Percentiles rank a stretch among this genome's conserved stretches.
These are phyloP conservation scores for Meandrusa payeni DNA, from an alignment of 2,888 invertebrate species.

Conservation along the genomic window DNA sequence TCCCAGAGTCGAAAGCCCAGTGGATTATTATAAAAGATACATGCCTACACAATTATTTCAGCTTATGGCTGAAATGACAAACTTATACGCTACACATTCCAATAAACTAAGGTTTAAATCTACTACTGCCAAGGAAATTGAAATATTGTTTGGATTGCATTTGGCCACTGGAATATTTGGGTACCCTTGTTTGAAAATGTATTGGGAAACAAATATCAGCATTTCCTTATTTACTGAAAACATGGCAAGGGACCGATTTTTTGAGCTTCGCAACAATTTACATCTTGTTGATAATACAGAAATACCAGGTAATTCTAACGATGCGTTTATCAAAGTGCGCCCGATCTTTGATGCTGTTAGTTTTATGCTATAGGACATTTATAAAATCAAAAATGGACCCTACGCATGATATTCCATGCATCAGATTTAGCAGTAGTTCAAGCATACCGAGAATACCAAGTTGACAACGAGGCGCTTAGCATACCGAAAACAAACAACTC, in stretches of 20 bases:
- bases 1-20: constrained; percentile 30
- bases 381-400: constrained; percentile 41
- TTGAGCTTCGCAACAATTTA: constrained; percentile 26
- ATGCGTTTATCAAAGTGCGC: constrained; percentile 27
- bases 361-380: constrained; percentile 37
- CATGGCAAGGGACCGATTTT: constrained; percentile 5
- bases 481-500: constrained; percentile 32
- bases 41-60: constrained; percentile 32
- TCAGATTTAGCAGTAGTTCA: constrained; percentile 33
- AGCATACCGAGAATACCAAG: constrained; percentile 32
- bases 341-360: constrained; percentile 28
- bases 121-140: constrained; percentile 30
- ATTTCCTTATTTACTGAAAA: constrained; percentile 5
- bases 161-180: constrained; percentile 31
- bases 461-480: constrained; percentile 28
- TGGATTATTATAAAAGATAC: constrained; percentile 32
- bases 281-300: constrained; percentile 26
- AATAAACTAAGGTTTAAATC: constrained; percentile 28
- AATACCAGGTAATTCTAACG: constrained; percentile 23
- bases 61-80: constrained; percentile 34
- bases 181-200: constrained; percentile 34
- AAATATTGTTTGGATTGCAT: constrained; percentile 33
- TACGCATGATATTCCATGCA: constrained; percentile 38
- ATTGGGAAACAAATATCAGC: constrained; percentile 26
- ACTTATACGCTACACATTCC: constrained; percentile 30